Base-by-base conservation (phyloP, 2,113 vertebrate species). In the Lethenteron reissneri region DNA sequence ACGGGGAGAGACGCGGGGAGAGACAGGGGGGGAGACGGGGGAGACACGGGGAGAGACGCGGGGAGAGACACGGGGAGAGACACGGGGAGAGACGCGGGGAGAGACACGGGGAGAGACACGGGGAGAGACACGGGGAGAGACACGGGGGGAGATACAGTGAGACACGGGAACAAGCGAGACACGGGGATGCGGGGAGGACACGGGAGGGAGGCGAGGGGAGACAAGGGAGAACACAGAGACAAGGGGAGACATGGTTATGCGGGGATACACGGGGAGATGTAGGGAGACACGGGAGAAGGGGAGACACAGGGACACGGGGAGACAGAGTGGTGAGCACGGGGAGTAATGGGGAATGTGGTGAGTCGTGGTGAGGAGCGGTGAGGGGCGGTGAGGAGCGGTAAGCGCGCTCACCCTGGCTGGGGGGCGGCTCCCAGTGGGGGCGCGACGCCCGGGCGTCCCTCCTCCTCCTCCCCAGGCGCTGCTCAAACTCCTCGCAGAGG, bases 401-500 rank as follows among this genome's bases (percentile, higher is more conserved):
- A 79, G 74, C 79, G 92, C 92, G 90, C 68, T 85, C 82, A 76
- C 94, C 86, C 77, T 96, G 87, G 71, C 97, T 96, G 77, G 88
- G n/a, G 0, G 94, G 94, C 3, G 94, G 92, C 2, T 97, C 89
- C 94, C 94, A 97, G 0, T 84, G 84, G 2, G n/a, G 94, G 7
- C 89, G 78, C 17, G 82, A 80, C 0, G 82, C 85, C 80, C 91
- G 92, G 71, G 94, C 90, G 56, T 85, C 82, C 19, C 85, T 84
- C 77, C 97, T 92, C 17, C 94, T 82, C 75, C 75, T 83, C 21
- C 82, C 90, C 74, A 99, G 77, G 72, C 96, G 91, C 8, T 95
- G 89, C 0, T 94, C 89, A 70, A 99, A 97, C 57, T 84, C 89
- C 73, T 88, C 85, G n/a, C 91, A 91, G 25, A 99, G 81, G 73